Base-by-base conservation (phyloP, 2,113 vertebrate genomes). In the Promerops cafer region DNA sequence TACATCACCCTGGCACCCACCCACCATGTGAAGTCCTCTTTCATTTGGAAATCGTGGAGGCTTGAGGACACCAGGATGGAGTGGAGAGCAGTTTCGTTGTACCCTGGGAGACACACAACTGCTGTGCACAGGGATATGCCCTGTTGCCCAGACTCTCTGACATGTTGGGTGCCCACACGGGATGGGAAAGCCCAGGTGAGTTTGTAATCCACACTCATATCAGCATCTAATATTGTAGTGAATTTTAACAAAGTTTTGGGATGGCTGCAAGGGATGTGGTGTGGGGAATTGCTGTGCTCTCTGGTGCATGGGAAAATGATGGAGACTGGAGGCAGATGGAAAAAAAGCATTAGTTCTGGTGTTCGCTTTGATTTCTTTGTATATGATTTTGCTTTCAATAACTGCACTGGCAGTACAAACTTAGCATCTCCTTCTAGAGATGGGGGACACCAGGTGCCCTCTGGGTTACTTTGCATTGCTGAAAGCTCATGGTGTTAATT, bases 161-260 rank as follows among this genome's bases (percentile, higher is more conserved):
- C 6, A 2, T 0, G 0, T 11, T 72, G 35, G 30, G 17, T 65
- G 21, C 16, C 35, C 27, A 10, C 1, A 2, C 2, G 24, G 31
- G 31, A 11, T 53, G 42, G 21, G 37, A 69, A 78, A 95, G 13
- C 21, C 60, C 27, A n/a, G 13, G 20, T 45, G 70, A 47, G 10
- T 83, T 45, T 75, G 57, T 49, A 60, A 74, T 10, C 13, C 18
- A 19, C 4, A 6, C 14, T 76, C 0, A 0, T 5, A 53, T 37
- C n/a, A 54, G 27, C 5, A 27, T 49, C 69, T 47, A 45, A 59
- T 37, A 13, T 6, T 60, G 27, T 2, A 56, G 33, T 44, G 81
- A 61, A 77, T 49, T 63, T 39, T 33, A 59, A 4, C 33, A 47
- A 47, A 30, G 2, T 30, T 64, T 76, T 33, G 86, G 33, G 30